A percentile compares a stretch with the other conserved stretches of the same genome.
phyloP scores from a whole-genome alignment of 2,797 vertebrate species.

The Schizopygopsis pylzovi region DNA sequence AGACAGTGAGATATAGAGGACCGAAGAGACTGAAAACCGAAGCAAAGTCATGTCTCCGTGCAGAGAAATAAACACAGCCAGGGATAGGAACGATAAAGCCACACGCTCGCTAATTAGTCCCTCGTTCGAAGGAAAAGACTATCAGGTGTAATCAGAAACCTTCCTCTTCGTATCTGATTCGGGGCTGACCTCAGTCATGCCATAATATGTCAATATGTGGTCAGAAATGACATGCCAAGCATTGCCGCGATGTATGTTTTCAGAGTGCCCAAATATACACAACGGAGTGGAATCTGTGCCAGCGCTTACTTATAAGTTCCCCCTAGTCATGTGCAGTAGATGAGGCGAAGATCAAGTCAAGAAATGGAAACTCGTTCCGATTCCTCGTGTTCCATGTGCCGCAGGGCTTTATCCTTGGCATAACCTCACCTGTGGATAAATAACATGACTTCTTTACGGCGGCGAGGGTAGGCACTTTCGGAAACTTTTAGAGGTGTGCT shows the following conservation, averaged over 20 bases:
- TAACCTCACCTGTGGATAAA: slow-evolving; percentile 45
- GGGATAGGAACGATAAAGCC: slow-evolving; percentile 45
- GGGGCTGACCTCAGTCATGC: slow-evolving; percentile 33
- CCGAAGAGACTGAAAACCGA: slow-evolving; percentile 47
- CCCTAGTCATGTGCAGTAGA: not conserved
- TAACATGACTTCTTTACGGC: slow-evolving; percentile 35
- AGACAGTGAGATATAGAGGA: slow-evolving; percentile 19
- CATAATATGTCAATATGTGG: slow-evolving; percentile 50
- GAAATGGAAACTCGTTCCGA: slow-evolving; percentile 47
- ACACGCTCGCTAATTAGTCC: slow-evolving; percentile 53
- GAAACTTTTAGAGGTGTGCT: slow-evolving; percentile 39
- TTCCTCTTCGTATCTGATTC: slow-evolving; percentile 36
- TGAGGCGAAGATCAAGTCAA: slow-evolving; percentile 26
- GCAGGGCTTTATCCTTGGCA: slow-evolving; percentile 41
- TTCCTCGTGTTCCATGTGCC: slow-evolving; percentile 19
- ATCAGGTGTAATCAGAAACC: slow-evolving; percentile 53
- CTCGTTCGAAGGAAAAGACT: slow-evolving; percentile 34
- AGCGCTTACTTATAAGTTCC: slow-evolving; percentile 24
- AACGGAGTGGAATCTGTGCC: not conserved
- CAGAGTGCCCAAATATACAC: slow-evolving; percentile 43
- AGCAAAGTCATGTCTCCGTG: slow-evolving; percentile 54
- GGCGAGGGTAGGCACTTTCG: slow-evolving; percentile 17
- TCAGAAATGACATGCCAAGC: slow-evolving; percentile 43
- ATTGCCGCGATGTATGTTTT: slow-evolving; percentile 59
- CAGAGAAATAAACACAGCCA: slow-evolving; percentile 59